Conservation (phyloP, 2,888 invertebrate genomes). For the Polydrusus cervinus region DNA sequence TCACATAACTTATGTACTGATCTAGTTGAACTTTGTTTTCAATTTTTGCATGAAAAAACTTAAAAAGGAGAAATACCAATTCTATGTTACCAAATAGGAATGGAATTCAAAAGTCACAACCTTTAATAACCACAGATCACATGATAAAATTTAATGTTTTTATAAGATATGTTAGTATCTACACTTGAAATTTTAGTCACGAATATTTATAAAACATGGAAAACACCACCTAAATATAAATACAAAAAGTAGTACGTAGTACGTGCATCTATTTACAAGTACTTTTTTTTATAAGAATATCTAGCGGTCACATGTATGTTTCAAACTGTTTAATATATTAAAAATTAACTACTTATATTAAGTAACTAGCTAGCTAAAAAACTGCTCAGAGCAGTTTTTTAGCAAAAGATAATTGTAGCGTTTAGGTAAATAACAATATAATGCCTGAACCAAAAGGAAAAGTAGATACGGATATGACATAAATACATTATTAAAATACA, state of each 20-base stretch:
- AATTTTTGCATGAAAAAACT: too few species aligned
- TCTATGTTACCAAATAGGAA: background rate
- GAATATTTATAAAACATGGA: conserved; percentile 41
- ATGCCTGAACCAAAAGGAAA: too few species aligned
- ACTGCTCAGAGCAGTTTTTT: too few species aligned
- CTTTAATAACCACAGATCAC: conserved; percentile 1
- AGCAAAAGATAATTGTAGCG: too few species aligned
- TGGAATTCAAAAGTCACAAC: conserved; percentile 11
- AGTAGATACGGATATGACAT: too few species aligned
- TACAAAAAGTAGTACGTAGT: conserved; percentile 43
- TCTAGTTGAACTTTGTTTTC: too few species aligned
- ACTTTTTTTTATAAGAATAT: conserved; percentile 9
- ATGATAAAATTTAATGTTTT: conserved; percentile 15
- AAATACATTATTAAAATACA: too few species aligned
- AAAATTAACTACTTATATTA: too few species aligned
- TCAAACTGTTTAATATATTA: background rate
- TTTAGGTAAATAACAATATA: too few species aligned
- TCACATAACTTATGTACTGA: background rate
- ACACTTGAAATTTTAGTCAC: conserved; percentile 42
- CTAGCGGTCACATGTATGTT: background rate
- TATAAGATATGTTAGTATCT: conserved; percentile 10
- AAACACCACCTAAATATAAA: conserved; percentile 53
- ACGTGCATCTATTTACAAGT: conserved; percentile 38
- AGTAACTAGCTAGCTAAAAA: too few species aligned
- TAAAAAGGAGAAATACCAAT: conserved; percentile 20